Evolutionary conservation across 1,140 invertebrate species (phyloP).

Genomic region (Bursaphelenchus mucronatus): DNA sequence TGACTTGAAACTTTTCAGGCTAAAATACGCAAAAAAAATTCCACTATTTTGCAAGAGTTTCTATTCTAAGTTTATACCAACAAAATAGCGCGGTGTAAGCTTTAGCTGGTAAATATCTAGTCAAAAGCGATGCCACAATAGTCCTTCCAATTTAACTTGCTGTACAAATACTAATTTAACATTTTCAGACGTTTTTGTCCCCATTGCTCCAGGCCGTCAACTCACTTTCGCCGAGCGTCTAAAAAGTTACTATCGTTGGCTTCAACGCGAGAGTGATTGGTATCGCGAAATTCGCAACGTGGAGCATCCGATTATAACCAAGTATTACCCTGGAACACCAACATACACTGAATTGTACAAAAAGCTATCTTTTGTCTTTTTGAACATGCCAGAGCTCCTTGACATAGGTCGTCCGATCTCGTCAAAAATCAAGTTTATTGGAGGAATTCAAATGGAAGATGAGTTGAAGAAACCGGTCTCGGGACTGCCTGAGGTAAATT

Average conservation of each 20-base stretch:
- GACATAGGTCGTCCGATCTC: slow-evolving; percentile 8
- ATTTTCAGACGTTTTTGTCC: no score
- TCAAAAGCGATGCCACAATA: neutral
- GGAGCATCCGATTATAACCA: neutral
- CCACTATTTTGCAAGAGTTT: no score
- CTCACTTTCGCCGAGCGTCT: no score
- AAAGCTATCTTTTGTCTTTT: slow-evolving; percentile 12
- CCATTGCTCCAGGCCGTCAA: no score
- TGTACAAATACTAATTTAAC: no score
- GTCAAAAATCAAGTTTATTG: slow-evolving; percentile 22
- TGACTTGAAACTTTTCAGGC: no score
- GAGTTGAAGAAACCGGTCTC: neutral
- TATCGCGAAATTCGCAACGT: neutral
- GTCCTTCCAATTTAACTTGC: no score
- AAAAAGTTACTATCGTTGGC: neutral
- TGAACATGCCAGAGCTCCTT: slow-evolving; percentile 10
- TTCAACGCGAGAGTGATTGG: slow-evolving; percentile 6
- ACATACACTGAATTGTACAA: neutral
- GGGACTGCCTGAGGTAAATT: slow-evolving; percentile 13
- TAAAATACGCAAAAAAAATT: no score
- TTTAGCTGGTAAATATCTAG: no score
- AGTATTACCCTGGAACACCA: slow-evolving; percentile 5
- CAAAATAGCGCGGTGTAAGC: no score
- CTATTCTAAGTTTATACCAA: no score
- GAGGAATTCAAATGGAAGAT: slow-evolving; percentile 9